A percentile compares a stretch with the other conserved stretches of the same genome.
Conservation (phyloP, 2,888 invertebrate species). For the Nasonovia ribisnigri region DNA sequence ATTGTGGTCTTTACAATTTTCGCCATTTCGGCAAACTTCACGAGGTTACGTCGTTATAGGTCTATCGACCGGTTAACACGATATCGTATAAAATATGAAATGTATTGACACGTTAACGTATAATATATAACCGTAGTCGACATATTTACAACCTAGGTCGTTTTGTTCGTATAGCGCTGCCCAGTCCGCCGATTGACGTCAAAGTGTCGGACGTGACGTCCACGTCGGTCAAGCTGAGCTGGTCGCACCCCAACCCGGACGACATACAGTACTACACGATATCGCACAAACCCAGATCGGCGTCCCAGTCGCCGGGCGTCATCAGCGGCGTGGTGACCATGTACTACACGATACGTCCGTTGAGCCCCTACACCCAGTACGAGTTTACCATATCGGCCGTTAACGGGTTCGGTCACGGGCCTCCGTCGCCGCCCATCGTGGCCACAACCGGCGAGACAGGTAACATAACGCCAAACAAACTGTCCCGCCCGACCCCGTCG, state of each 20-base stretch:
- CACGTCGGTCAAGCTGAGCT: constrained; percentile 90
- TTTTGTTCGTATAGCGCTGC: constrained; percentile 79
- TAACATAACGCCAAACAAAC: constrained; percentile 72
- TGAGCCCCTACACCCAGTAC: constrained; percentile 95
- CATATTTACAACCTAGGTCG: not conserved
- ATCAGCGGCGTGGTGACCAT: constrained; percentile 93
- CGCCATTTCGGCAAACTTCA: not conserved
- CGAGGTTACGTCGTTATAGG: not conserved
- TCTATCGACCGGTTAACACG: not conserved
- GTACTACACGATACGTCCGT: constrained; percentile 89
- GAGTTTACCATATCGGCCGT: constrained; percentile 96
- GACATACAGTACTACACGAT: constrained; percentile 97
- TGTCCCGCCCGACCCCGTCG: not conserved
- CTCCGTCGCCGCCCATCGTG: constrained; percentile 87
- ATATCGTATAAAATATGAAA: not conserved
- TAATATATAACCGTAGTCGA: not conserved
- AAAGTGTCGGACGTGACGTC: constrained; percentile 94
- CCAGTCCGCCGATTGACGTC: constrained; percentile 90
- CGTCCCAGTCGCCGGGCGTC: constrained; percentile 91
- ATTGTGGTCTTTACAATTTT: not conserved
- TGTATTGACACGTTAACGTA: not conserved
- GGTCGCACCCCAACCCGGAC: constrained; percentile 91
- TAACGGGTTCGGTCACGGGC: constrained; percentile 93
- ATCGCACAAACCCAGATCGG: constrained; percentile 95
- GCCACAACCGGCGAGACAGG: constrained; percentile 98